Percentiles rank a stretch among this genome's conserved stretches.
phyloP scores from a whole-genome alignment of 2,113 vertebrate genomes.

The Calonectris borealis region DNA sequence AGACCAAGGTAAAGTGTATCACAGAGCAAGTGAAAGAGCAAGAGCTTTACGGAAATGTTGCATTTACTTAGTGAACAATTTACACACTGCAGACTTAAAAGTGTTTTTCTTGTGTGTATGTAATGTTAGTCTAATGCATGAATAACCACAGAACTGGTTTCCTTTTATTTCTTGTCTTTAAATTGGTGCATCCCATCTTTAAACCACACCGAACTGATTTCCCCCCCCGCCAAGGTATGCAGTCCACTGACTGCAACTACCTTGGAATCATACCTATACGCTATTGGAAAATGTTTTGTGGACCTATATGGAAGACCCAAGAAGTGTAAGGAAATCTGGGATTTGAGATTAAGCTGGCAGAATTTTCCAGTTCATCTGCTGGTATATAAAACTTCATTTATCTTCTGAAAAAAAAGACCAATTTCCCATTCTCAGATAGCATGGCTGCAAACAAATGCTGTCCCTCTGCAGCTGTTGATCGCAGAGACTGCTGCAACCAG shows the following conservation, averaged over 20 bases:
- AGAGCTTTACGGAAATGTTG: neutral
- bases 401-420: neutral
- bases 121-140: neutral
- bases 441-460: neutral
- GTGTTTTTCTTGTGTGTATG: neutral
- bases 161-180: neutral
- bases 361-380: neutral
- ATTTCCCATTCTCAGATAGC: neutral
- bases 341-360: neutral
- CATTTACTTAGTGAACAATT: neutral
- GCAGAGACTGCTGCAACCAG: neutral
- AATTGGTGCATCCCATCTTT: neutral
- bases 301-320: neutral
- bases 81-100: neutral
- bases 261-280: neutral
- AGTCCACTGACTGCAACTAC: neutral
- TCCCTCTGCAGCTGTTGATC: neutral
- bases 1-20: neutral
- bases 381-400: neutral
- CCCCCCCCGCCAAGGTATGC: neutral
- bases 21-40: neutral
- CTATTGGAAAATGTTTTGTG: neutral
- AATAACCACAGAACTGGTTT: neutral
- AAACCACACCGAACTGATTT: neutral
- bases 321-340: neutral